phyloP scores from a whole-genome alignment of 2,113 vertebrate species.

The Cephalopterus ornatus region DNA sequence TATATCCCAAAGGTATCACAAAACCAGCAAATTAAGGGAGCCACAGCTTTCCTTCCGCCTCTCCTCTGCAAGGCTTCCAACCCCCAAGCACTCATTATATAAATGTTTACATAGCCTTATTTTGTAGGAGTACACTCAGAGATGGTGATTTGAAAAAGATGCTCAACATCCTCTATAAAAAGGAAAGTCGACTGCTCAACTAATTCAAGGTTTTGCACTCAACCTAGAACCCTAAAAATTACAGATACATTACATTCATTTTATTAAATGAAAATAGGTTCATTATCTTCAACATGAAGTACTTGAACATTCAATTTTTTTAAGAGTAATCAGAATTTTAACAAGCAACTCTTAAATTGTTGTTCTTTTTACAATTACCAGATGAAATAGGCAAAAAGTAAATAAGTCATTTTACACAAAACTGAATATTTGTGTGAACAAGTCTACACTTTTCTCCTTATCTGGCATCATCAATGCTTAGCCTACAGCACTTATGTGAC shows the following conservation, averaged over 20 bases:
- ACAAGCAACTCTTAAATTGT: neutral
- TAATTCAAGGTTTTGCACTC: neutral
- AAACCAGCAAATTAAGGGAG: neutral
- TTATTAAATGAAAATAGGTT: neutral
- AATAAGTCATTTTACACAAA: neutral
- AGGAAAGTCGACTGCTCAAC: neutral
- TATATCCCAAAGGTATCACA: slow-evolving; percentile 17
- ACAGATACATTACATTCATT: neutral
- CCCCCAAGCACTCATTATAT: neutral
- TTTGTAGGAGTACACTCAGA: neutral
- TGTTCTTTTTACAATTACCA: neutral
- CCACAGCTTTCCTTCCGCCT: neutral
- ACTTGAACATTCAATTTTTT: neutral
- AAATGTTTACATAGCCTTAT: neutral
- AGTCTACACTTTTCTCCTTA: neutral
- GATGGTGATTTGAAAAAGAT: neutral
- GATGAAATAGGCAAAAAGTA: neutral
- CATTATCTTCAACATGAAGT: neutral
- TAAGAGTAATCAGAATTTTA: neutral
- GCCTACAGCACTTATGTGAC: neutral
- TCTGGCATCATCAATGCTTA: neutral
- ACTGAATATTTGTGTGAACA: neutral
- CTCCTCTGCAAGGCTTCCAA: fast-evolving
- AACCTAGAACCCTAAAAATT: neutral
- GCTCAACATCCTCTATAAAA: neutral